Evolutionary conservation across 1,140 invertebrate genomes (phyloP).

Genomic region (Euwallacea similis): DNA sequence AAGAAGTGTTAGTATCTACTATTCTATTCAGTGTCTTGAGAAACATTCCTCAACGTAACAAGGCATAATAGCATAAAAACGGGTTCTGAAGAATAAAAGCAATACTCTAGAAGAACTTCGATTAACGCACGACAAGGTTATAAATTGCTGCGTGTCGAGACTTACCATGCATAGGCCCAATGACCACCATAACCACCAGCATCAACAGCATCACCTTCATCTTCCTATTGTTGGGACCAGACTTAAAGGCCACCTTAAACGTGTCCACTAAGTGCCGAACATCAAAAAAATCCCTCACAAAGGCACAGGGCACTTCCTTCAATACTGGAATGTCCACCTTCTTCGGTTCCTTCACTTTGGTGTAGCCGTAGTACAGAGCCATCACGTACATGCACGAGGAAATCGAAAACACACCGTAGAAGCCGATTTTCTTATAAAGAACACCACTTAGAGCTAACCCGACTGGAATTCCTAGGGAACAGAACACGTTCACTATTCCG

Average conservation of each 20-base stretch:
- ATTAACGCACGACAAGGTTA: too few species aligned
- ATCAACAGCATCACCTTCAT: constrained; percentile 74
- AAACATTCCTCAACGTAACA: too few species aligned
- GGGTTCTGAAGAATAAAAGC: too few species aligned
- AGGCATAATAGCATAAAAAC: too few species aligned
- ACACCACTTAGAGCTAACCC: constrained; percentile 77
- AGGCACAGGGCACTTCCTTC: constrained; percentile 47
- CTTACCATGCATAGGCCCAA: constrained; percentile 79
- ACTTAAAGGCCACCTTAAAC: constrained; percentile 73
- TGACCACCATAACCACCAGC: constrained; percentile 79
- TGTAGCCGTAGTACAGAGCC: constrained; percentile 70
- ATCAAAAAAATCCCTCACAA: constrained; percentile 69
- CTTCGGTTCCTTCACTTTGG: constrained; percentile 65
- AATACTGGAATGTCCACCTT: constrained; percentile 54
- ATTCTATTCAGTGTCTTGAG: too few species aligned
- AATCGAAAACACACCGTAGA: constrained; percentile 77
- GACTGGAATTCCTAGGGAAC: constrained; percentile 77
- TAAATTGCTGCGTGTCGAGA: neutral
- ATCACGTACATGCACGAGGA: constrained; percentile 73
- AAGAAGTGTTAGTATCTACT: too few species aligned
- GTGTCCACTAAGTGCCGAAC: constrained; percentile 72
- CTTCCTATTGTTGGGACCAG: constrained; percentile 69
- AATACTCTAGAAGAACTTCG: too few species aligned
- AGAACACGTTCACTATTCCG: constrained; percentile 80
- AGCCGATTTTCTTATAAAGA: constrained; percentile 69